Conservation (phyloP, 1,140 invertebrate species). For the Asobara japonica region DNA sequence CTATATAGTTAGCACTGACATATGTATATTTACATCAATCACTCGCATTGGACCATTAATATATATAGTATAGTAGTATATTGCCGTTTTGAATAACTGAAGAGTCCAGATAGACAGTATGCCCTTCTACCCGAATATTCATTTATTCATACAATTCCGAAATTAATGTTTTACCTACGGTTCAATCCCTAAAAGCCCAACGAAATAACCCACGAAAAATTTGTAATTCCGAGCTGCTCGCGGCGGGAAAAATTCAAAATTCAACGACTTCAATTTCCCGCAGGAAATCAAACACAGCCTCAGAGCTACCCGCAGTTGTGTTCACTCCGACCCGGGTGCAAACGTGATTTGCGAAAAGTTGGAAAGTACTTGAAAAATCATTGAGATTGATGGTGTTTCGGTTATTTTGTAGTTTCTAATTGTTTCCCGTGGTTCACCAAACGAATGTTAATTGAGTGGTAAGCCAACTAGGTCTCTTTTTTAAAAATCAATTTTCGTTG, state of each 20-base stretch:
- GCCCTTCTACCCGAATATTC: neutral
- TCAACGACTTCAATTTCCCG: slow-evolving; percentile 9
- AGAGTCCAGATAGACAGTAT: no score
- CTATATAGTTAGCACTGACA: no score
- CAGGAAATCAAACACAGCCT: slow-evolving; percentile 12
- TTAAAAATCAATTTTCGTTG: no score
- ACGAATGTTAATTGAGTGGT: no score
- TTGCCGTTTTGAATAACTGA: no score
- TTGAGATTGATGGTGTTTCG: neutral
- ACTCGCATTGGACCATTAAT: no score
- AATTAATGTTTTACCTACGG: neutral
- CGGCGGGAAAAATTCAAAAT: slow-evolving; percentile 12
- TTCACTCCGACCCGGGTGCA: neutral
- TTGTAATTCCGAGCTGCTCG: neutral
- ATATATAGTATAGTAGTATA: no score
- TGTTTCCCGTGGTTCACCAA: no score
- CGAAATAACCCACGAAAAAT: slow-evolving; percentile 11
- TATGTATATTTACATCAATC: no score
- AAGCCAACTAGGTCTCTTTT: no score
- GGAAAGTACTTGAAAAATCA: neutral
- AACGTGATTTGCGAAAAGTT: slow-evolving; percentile 4
- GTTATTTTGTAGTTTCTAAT: no score
- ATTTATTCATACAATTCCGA: neutral
- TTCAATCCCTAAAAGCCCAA: slow-evolving; percentile 8
- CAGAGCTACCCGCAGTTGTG: neutral